Conservation (phyloP, 2,797 vertebrate genomes). For the Perodicticus potto region DNA sequence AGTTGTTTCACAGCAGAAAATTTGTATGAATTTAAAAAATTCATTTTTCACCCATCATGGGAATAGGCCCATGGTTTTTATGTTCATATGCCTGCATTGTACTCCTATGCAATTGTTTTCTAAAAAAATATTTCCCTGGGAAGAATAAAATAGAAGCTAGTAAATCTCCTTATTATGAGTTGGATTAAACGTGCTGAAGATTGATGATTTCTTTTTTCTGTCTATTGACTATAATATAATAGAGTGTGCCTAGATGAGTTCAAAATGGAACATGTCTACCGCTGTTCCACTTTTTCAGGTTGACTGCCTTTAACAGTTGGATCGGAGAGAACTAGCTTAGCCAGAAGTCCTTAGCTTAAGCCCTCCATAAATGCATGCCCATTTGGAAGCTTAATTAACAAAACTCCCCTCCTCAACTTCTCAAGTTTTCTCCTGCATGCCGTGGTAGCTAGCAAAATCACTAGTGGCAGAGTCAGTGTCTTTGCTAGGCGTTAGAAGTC, state of each 20-base stretch:
- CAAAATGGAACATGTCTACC: conserved; percentile 66
- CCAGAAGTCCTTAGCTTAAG: conserved; percentile 71
- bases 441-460: conserved; percentile 70
- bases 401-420: conserved; percentile 49
- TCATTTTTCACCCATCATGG: background rate
- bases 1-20: background rate
- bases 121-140: background rate
- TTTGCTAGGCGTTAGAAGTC: conserved; percentile 83
- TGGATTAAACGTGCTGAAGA: conserved; percentile 55
- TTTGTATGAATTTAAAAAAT: background rate
- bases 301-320: conserved; percentile 79
- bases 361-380: conserved; percentile 78
- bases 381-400: conserved; percentile 69
- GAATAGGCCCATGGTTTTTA: background rate
- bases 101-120: background rate
- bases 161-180: conserved; percentile 54
- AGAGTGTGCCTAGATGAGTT: conserved; percentile 71
- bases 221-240: conserved; percentile 62
- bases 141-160: conserved; percentile 47
- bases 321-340: conserved; percentile 69
- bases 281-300: conserved; percentile 72
- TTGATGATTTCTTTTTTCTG: background rate
- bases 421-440: conserved; percentile 82
- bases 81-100: background rate
- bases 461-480: conserved; percentile 76